A percentile compares a stretch with the other conserved stretches of the same genome.
Evolutionary conservation across 2,888 invertebrate species (phyloP).

Genomic region (Hypomecis punctinalis): DNA sequence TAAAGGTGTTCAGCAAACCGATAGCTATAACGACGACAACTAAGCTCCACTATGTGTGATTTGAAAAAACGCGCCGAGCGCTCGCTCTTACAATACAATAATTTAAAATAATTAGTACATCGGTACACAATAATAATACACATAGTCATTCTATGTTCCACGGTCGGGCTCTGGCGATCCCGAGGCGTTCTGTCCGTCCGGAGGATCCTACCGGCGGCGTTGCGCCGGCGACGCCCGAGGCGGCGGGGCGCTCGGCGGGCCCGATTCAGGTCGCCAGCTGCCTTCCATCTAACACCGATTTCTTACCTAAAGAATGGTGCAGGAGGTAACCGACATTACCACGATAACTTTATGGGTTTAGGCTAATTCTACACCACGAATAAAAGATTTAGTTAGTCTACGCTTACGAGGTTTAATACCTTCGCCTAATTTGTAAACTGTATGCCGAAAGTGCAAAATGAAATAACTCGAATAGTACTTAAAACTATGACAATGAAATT

Average conservation of each 20-base stretch:
- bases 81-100: slow-evolving; percentile 76
- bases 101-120: slow-evolving; percentile 77
- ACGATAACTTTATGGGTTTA: slow-evolving; percentile 66
- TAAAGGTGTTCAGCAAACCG: slow-evolving; percentile 82
- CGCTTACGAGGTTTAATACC: slow-evolving; percentile 68
- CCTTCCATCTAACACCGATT: slow-evolving; percentile 49
- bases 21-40: slow-evolving; percentile 81
- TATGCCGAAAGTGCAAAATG: slow-evolving; percentile 82
- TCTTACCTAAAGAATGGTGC: slow-evolving; percentile 58
- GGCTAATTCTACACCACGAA: slow-evolving; percentile 79
- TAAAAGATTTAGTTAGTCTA: slow-evolving; percentile 76
- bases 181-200: slow-evolving; percentile 39
- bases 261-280: slow-evolving; percentile 44
- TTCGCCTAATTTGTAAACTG: slow-evolving; percentile 76
- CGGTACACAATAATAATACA: slow-evolving; percentile 64
- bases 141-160: slow-evolving; percentile 56
- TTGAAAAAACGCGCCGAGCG: slow-evolving; percentile 78
- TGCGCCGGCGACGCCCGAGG: no score
- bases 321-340: slow-evolving; percentile 62
- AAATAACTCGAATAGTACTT: slow-evolving; percentile 79
- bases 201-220: neutral
- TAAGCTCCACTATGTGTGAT: slow-evolving; percentile 83
- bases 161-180: slow-evolving; percentile 57
- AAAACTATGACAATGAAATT: slow-evolving; percentile 83
- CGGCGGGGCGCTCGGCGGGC: neutral